Evolutionary conservation across 2,888 invertebrate genomes (phyloP).

Genomic region (Drosophila mercatorum): DNA sequence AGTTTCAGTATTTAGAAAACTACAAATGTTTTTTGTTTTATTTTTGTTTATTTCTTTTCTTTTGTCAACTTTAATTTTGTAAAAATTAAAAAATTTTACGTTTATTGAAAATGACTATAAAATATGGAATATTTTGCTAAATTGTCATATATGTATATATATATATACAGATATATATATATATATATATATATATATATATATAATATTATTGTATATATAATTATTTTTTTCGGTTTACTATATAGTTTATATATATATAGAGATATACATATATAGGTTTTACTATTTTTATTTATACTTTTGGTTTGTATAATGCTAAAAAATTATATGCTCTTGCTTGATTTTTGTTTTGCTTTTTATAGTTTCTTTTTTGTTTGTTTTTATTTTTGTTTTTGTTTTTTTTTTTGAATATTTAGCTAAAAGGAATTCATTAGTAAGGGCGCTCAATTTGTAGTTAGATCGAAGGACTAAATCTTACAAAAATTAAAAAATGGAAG

Average conservation of each 20-base stretch:
- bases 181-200: constrained; percentile 30
- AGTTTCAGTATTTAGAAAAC: constrained; percentile 68
- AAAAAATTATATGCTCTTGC: constrained; percentile 77
- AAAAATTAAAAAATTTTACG: constrained; percentile 79
- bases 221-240: constrained; percentile 55
- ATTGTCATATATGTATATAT: constrained; percentile 60
- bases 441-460: constrained; percentile 74
- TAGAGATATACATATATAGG: constrained; percentile 38
- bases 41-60: constrained; percentile 25
- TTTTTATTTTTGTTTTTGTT: constrained; percentile 6
- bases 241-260: constrained; percentile 65
- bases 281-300: constrained; percentile 60
- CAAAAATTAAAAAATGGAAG: constrained; percentile 73
- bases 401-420: constrained; percentile 81
- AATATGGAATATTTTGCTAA: constrained; percentile 76
- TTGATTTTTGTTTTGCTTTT: constrained; percentile 28
- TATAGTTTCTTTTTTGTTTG: too few relatives aligned
- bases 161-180: constrained; percentile 42
- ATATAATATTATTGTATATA: constrained; percentile 47
- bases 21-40: constrained; percentile 59
- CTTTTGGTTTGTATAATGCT: constrained; percentile 71
- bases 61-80: constrained; percentile 76
- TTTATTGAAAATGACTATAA: constrained; percentile 78
- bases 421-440: constrained; percentile 83
- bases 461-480: constrained; percentile 68